Evolutionary conservation across 92 coral and sea anemone species (phyloP).

Genomic region (Nematostella vectensis): DNA sequence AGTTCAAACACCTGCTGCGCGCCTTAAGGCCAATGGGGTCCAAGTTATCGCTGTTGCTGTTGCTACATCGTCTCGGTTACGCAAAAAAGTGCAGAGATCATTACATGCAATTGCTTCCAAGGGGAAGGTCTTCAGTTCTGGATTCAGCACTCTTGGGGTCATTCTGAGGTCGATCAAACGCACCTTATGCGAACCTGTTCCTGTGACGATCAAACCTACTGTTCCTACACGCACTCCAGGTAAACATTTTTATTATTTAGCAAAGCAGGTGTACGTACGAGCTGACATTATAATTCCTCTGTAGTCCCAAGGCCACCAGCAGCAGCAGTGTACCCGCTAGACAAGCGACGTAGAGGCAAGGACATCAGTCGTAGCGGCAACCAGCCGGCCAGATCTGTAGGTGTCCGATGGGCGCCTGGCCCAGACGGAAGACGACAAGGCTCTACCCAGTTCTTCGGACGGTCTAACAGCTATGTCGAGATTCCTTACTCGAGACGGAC

Average conservation of each 20-base stretch:
- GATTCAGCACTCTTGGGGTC: constrained; percentile 2
- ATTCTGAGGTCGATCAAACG: constrained; percentile 4
- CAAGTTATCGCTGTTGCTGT: too few species aligned
- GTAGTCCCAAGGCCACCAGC: constrained; percentile 37
- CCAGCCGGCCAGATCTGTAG: constrained; percentile 38
- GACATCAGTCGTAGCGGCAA: constrained; percentile 65
- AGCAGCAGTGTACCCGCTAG: constrained; percentile 55
- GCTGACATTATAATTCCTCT: too few species aligned
- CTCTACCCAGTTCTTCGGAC: constrained; percentile 53
- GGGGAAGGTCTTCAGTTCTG: constrained; percentile 17
- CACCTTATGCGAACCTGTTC: constrained; percentile 3
- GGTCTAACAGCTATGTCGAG: constrained; percentile 52
- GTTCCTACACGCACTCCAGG: neutral
- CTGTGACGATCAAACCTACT: neutral
- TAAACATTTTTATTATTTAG: too few species aligned
- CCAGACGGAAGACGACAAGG: constrained; percentile 55
- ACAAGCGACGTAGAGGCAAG: constrained; percentile 33
- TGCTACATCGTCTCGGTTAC: constrained; percentile 40
- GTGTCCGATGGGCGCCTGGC: constrained; percentile 46
- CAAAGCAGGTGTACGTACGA: too few species aligned
- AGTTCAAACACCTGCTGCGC: constrained; percentile 27
- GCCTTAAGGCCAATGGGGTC: constrained; percentile 37
- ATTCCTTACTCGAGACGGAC: constrained; percentile 51
- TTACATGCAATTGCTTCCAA: constrained; percentile 41
- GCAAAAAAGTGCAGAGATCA: constrained; percentile 44